Conservation (phyloP, 2,113 vertebrate genomes). For the Protobothrops mucrosquamatus region DNA sequence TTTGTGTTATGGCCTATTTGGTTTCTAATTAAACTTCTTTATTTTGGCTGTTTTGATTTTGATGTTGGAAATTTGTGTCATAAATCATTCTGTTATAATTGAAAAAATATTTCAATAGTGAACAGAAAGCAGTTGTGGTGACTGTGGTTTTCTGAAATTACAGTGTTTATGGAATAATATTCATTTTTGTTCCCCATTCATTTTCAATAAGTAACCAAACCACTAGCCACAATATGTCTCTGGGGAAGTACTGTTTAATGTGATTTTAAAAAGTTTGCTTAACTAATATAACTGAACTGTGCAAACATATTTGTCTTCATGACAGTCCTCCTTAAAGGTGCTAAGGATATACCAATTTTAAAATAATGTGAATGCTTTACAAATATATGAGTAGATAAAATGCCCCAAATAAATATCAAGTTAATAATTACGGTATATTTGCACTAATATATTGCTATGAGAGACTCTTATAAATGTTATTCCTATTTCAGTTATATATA, state of each 20-base stretch:
- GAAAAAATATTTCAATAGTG: slow-evolving; percentile 42
- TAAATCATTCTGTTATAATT: slow-evolving; percentile 40
- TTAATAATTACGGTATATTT: not conserved
- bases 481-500: slow-evolving; percentile 46
- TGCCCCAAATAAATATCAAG: not conserved
- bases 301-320: not conserved
- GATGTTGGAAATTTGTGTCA: slow-evolving; percentile 15
- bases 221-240: slow-evolving; percentile 55
- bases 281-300: slow-evolving; percentile 35
- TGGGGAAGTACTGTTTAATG: slow-evolving; percentile 51
- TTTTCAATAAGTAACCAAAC: slow-evolving; percentile 49
- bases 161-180: slow-evolving; percentile 21
- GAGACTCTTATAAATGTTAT: slow-evolving; percentile 28
- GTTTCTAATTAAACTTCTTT: not conserved
- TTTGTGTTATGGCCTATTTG: not conserved
- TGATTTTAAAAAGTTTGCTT: slow-evolving; percentile 50
- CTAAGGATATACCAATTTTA: not conserved
- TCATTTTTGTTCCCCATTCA: slow-evolving; percentile 50
- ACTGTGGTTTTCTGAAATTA: slow-evolving; percentile 58
- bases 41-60: not conserved
- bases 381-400: not conserved
- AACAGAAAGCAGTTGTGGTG: slow-evolving; percentile 44
- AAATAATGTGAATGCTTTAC: not conserved
- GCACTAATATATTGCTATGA: not conserved
- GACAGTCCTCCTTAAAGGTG: not conserved